Percentiles rank a stretch among this genome's conserved stretches.
Conservation (phyloP, 1,140 invertebrate genomes). For the Aphelinus certus region DNA sequence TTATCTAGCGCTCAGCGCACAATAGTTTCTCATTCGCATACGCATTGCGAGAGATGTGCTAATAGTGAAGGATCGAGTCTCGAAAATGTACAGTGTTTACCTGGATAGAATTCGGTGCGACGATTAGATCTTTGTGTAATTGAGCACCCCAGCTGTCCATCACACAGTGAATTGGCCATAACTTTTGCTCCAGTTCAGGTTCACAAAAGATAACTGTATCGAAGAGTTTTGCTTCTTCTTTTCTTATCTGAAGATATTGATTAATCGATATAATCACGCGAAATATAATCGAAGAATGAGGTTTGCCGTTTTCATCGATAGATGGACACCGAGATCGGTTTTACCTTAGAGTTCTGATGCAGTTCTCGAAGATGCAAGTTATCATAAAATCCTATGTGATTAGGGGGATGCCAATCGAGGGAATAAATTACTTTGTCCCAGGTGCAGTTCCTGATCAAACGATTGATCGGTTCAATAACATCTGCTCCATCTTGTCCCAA, state of each 20-base stretch:
- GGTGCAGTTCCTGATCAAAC: slow-evolving; percentile 69
- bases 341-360: slow-evolving; percentile 60
- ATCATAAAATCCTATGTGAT: slow-evolving; percentile 85
- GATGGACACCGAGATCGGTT: no score
- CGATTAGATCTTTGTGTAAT: slow-evolving; percentile 76
- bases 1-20: no score
- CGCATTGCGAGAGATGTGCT: no score
- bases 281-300: no score
- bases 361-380: slow-evolving; percentile 70
- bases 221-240: slow-evolving; percentile 70
- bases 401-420: slow-evolving; percentile 82
- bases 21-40: no score
- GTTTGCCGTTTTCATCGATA: no score
- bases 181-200: slow-evolving; percentile 69
- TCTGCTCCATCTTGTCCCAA: slow-evolving; percentile 74
- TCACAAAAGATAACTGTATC: slow-evolving; percentile 79
- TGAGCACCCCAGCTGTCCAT: slow-evolving; percentile 79
- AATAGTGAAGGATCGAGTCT: neutral
- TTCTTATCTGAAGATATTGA: slow-evolving; percentile 45
- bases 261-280: no score
- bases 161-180: slow-evolving; percentile 86
- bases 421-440: slow-evolving; percentile 82
- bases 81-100: slow-evolving; percentile 39
- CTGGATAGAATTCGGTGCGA: slow-evolving; percentile 56
- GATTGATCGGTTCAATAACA: slow-evolving; percentile 77